Base-by-base conservation (phyloP, 1,140 invertebrate genomes). In the Heliconius hermathena region DNA sequence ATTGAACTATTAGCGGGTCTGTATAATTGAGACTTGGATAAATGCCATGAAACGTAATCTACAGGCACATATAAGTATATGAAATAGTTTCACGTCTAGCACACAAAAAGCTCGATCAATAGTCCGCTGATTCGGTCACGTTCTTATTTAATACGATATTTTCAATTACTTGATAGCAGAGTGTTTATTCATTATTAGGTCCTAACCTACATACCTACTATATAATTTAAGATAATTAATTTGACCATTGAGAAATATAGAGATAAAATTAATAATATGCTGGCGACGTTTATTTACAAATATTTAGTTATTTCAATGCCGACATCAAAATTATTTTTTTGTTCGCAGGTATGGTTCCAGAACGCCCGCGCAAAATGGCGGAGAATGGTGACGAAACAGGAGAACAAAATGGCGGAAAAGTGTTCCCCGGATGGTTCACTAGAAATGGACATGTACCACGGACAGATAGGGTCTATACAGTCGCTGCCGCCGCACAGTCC, bases 361-460 rank as follows among this genome's bases (percentile, higher is more conserved):
- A 99, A 99, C 94, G 98, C 98, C 33, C 95, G 99, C 74, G 99
- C 99, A 85, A 99, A 99, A 96, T 99, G 98, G 97, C 96, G 99
- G 86, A 96, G 99, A 82, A 98, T 98, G 96, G 97, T 98, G 94
- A 96, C 98, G 87, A 98, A 98, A 89, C 97, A 97, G 87, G 97
- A 98, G 86, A 97, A 96, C 88, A 97, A 97, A 84, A 92, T 93
- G 91, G 93, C 96, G 83, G 96, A 97, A 87, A 97, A 97, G 82
- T 96, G 96, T 87, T 95, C 94, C 1, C 93, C 94, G 49, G 96
- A 96, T 83, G 95, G 94, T 9, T 94, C 95, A 18, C 81, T 96
- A 75, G 95, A 96, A 87, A 92, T 96, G 89, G 95, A 96, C 83
- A 95, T 96, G 88, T 96, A 95, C 84, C 94, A 95, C 74, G 95